phyloP scores from a whole-genome alignment of 2,797 vertebrate genomes.

The Coilia nasus region DNA sequence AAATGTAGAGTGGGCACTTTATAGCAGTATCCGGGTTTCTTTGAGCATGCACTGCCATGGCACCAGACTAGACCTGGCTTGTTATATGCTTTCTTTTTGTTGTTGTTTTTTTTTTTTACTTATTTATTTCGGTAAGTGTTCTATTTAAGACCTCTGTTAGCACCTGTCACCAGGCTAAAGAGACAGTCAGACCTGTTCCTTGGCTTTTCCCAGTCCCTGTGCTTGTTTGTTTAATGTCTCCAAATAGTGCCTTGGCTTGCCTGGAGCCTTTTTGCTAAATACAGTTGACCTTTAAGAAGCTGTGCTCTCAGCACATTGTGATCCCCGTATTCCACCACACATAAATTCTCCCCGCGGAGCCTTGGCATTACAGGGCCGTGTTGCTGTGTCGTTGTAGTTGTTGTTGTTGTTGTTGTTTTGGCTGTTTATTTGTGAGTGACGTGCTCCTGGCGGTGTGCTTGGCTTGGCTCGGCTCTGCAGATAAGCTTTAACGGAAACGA shows the following conservation, averaged over 20 bases:
- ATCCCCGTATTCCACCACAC: neutral
- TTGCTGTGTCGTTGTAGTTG: neutral
- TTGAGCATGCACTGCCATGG: neutral
- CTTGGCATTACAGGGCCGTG: neutral
- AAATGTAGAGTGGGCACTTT: too few relatives aligned
- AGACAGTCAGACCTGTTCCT: neutral
- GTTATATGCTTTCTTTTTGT: neutral
- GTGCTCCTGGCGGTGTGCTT: neutral
- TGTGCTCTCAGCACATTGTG: neutral
- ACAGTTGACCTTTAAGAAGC: neutral
- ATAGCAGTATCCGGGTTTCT: neutral
- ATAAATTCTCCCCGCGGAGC: neutral
- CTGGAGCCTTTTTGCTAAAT: neutral
- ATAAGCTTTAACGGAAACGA: conserved; percentile 90
- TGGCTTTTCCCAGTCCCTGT: neutral
- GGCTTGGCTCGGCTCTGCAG: conserved; percentile 65
- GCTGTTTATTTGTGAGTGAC: conserved; percentile 15
- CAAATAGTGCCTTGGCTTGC: conserved; percentile 17
- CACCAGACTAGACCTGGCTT: neutral
- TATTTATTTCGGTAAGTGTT: too few relatives aligned
- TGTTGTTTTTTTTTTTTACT: too few relatives aligned
- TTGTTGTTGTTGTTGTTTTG: neutral
- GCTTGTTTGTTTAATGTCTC: neutral
- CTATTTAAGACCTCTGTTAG: too few relatives aligned
- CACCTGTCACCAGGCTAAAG: too few relatives aligned